Evolutionary conservation across 2,113 vertebrate genomes (phyloP).

Genomic region (Sorex fumeus): DNA sequence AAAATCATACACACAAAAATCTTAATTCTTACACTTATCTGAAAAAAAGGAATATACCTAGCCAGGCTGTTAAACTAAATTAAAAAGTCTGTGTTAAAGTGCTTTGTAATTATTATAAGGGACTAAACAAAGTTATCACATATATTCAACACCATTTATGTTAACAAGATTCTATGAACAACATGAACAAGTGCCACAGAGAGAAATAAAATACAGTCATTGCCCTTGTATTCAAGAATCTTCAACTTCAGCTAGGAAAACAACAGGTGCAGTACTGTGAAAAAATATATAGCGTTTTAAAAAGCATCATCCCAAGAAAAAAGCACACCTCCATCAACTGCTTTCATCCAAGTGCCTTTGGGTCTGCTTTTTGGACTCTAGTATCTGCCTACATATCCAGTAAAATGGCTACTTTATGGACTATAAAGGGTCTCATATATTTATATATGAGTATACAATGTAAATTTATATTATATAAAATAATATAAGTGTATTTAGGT

Average conservation of each 20-base stretch:
- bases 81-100: not conserved
- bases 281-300: not conserved
- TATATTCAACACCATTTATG: not conserved
- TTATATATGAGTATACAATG: too few species aligned
- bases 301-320: not conserved
- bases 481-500: too few species aligned
- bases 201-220: not conserved
- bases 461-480: too few species aligned
- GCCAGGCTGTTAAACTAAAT: not conserved
- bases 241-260: not conserved
- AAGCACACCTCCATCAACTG: not conserved
- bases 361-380: slow-evolving; percentile 32
- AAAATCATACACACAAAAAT: too few species aligned
- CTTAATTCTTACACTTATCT: too few species aligned
- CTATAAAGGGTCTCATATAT: too few species aligned
- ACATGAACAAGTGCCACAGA: not conserved
- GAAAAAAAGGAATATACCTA: not conserved
- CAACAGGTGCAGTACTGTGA: fast-evolving
- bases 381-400: not conserved
- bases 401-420: not conserved
- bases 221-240: slow-evolving; percentile 14
- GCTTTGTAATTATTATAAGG: not conserved
- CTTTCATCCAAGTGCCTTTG: not conserved
- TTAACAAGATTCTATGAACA: not conserved
- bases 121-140: not conserved